Evolutionary conservation across 1,140 invertebrate genomes (phyloP), one percentile per base, ranked within the genome.

Genomic region (Drosophila lacteicornis): DNA sequence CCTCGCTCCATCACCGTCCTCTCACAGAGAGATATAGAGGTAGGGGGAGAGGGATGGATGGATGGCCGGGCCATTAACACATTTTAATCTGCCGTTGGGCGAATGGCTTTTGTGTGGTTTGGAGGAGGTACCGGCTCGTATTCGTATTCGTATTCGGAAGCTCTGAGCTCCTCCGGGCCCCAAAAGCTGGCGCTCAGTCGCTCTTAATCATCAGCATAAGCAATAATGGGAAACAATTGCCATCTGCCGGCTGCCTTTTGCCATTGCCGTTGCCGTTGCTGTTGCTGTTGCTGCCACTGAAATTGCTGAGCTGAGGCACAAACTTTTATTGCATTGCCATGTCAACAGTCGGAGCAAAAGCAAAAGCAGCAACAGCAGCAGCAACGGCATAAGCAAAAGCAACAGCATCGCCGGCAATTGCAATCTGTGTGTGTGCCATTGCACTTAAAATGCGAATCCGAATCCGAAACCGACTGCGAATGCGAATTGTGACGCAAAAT

Each of bases 251-350:
- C 63, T 67, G 73, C 30, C 51, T 36, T 63, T 60, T 43, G 61
- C 25, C 57, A n/a, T 25, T 56, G 36, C 36, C 38, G 7, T 59
- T 58, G 25, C 19, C 4, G 5, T n/a, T 60, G 43, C 58, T 5
- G 12, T 51, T 56, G 59, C 60, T 17, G 38, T 60, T 60, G 73
- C 77, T 87, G 84, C 80, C 73, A 73, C 59, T 74, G 79, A 80
- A 86, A 68, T 66, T 78, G 83, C 65, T 75, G 71, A 75, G 84
- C 76, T 71, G 69, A 71, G 66, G 69, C 69, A 73, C 84, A 82
- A 88, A 88, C 75, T 90, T 90, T 90, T 90, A 90, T 90, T 90
- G 85, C 85, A 79, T 90, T 90, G 85, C 85, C 85, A 90, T 90
- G 85, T 90, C 85, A 90, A 88, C 85, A 86, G 70, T 73, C 69